Evolutionary conservation across 35 echinoderm and acorn worm species (phyloP).

Genomic region (Stichopus chloronotus): DNA sequence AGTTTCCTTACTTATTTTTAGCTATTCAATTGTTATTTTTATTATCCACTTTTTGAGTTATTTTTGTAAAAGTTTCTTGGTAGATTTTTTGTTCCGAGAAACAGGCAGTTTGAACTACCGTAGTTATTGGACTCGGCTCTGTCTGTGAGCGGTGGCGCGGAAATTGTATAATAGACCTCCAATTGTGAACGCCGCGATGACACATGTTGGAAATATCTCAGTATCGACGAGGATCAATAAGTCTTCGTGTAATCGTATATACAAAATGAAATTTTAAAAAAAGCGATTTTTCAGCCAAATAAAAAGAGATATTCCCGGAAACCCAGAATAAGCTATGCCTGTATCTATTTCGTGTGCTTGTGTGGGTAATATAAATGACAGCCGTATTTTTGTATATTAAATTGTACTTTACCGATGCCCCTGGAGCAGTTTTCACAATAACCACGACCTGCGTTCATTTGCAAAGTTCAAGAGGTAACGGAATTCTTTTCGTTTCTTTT

Average conservation of each 20-base stretch:
- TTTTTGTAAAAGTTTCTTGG: neutral
- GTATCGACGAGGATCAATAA: neutral
- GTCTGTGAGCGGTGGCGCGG: neutral
- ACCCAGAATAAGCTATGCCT: too few relatives aligned
- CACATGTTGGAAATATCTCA: constrained; percentile 12
- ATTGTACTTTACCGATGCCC: neutral
- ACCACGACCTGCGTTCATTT: neutral
- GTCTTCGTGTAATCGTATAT: too few relatives aligned
- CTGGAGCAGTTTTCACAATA: constrained; percentile 5
- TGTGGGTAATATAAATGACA: too few relatives aligned
- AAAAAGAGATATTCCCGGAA: too few relatives aligned
- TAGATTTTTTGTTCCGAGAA: neutral
- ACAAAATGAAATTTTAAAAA: too few relatives aligned
- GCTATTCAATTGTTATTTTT: constrained; percentile 1
- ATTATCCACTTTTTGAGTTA: neutral
- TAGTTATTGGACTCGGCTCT: neutral
- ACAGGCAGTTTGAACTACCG: neutral
- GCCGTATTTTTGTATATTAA: too few relatives aligned
- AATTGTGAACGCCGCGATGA: neutral
- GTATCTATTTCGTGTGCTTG: too few relatives aligned
- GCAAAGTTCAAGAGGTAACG: neutral
- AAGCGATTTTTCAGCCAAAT: too few relatives aligned
- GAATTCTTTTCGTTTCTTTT: neutral
- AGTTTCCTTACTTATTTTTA: constrained; percentile 12
- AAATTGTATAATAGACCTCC: constrained; percentile 41